Conservation (phyloP, 2,888 invertebrate genomes). For the Pherbina coryleti region DNA sequence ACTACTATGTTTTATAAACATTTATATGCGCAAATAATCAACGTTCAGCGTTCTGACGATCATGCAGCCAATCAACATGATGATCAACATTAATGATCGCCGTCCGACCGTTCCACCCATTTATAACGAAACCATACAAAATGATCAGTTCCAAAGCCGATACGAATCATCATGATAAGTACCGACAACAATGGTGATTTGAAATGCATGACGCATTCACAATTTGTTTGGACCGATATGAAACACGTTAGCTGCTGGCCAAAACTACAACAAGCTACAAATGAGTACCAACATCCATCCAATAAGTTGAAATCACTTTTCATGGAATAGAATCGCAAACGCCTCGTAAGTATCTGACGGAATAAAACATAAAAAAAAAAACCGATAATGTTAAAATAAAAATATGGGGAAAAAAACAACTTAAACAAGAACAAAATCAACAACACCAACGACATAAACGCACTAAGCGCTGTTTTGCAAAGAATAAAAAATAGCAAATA, state of each 20-base stretch:
- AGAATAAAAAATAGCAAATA: not conserved
- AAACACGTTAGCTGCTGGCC: conserved; percentile 2
- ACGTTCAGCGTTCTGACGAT: conserved; percentile 6
- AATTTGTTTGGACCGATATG: conserved; percentile 15
- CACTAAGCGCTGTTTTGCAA: not conserved
- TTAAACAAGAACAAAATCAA: not conserved
- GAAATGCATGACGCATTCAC: conserved; percentile 39
- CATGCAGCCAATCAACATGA: not conserved
- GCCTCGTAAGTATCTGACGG: not conserved
- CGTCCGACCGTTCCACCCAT: not conserved
- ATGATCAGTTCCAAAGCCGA: not conserved
- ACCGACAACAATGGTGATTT: conserved; percentile 12
- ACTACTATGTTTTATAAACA: not conserved
- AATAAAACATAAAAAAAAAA: not conserved
- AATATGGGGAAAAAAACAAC: not conserved
- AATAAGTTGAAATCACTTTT: conserved; percentile 20
- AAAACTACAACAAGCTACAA: conserved; percentile 9
- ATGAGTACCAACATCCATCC: not conserved
- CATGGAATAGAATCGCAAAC: not conserved
- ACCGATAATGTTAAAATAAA: not conserved
- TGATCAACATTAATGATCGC: not conserved
- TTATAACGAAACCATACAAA: not conserved
- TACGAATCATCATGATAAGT: not conserved
- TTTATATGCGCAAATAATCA: conserved; percentile 34
- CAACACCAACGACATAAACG: not conserved